Percentiles rank a stretch among this genome's conserved stretches.
phyloP scores from a whole-genome alignment of 2,888 invertebrate genomes.

The Andrena bicolor region DNA sequence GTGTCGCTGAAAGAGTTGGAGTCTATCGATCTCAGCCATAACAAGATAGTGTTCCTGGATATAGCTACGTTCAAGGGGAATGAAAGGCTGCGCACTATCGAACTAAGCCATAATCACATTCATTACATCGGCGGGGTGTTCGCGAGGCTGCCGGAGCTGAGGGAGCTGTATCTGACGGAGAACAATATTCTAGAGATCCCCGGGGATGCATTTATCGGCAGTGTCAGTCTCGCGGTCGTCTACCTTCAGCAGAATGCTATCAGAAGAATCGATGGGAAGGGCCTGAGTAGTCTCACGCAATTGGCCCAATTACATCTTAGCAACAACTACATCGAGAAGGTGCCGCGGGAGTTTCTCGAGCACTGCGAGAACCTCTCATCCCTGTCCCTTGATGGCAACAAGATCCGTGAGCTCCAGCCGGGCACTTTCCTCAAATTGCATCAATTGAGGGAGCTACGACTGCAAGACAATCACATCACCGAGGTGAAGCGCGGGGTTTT shows the following conservation, averaged over 20 bases:
- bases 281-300: constrained; percentile 90
- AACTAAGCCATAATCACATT: constrained; percentile 95
- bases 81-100: constrained; percentile 91
- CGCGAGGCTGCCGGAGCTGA: constrained; percentile 91
- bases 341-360: constrained; percentile 92
- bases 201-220: constrained; percentile 92
- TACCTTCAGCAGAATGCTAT: constrained; percentile 96
- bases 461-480: constrained; percentile 93
- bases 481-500: constrained; percentile 93
- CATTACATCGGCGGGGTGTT: constrained; percentile 94
- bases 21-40: constrained; percentile 94
- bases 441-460: constrained; percentile 91
- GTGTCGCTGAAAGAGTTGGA: constrained; percentile 90
- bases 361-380: constrained; percentile 92
- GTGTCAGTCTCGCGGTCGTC: constrained; percentile 91
- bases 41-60: constrained; percentile 92
- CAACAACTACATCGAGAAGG: constrained; percentile 93
- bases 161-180: constrained; percentile 94
- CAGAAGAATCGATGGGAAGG: constrained; percentile 90
- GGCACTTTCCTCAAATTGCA: constrained; percentile 92
- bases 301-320: constrained; percentile 94
- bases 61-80: constrained; percentile 91
- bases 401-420: constrained; percentile 91
- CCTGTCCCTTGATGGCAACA: constrained; percentile 94
- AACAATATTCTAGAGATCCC: constrained; percentile 95